Evolutionary conservation across 2,113 vertebrate species (phyloP), one percentile per base, ranked within the genome.

Genomic region (Leptobrachium ailaonicum): DNA sequence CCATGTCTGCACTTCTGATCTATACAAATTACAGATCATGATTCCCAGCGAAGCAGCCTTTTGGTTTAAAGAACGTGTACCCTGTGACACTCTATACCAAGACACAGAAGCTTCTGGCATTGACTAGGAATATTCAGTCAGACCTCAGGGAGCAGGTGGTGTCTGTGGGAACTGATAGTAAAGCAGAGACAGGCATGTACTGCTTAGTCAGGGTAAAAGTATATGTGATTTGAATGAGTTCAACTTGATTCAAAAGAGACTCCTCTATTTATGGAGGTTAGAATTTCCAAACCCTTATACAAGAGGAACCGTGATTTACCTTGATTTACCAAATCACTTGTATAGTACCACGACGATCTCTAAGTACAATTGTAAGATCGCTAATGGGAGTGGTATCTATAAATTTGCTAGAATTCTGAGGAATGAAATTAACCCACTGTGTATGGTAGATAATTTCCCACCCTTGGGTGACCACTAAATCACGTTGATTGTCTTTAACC

Each of bases 71-170:
- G 83, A 75, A 79, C 83, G 80, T 62, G 73, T 83, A 76, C 50
- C 80, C 81, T 79, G 80, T 86, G 86, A 89, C 87, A 90, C 86
- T 89, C 93, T 95, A 94, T 90, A 93, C 91, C 70, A 73, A 40
- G 83, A 80, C 60, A 54, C 75, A 4, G 83, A 82, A 85, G 82
- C 85, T 87, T 83, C 84, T 89, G 93, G 85, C 90, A 88, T 82
- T 56, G 69, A 69, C 74, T 75, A 81, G 1, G 74, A 88, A 85
- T 88, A 83, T 85, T 91, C 89, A 89, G 67, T 86, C 44, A 73
- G 87, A 84, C 82, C 82, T 89, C 91, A 89, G 82, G 50, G 45
- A 90, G 88, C 90, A 92, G 90, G 89, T 88, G 90, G 87, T 90
- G 87, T 50, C 8, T 1, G 82, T 82, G 54, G 64, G 79, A 80